Percentiles rank a stretch among this genome's conserved stretches.
phyloP scores from a whole-genome alignment of 2,797 vertebrate species.

The Triplophysa yarkandensis region DNA sequence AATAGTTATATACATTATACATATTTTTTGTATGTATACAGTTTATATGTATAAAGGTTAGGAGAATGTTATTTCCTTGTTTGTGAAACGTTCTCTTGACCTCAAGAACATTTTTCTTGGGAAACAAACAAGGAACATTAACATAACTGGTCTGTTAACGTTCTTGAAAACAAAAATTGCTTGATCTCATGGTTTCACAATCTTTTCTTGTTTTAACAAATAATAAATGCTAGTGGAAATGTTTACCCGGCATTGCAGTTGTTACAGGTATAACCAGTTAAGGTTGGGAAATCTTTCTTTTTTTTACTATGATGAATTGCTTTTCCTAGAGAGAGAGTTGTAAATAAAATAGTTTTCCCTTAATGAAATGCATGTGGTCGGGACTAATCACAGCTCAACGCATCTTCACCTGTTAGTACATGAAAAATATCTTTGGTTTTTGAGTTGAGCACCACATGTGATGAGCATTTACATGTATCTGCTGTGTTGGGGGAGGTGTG shows the following conservation, averaged over 20 bases:
- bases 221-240: background rate
- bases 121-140: too few species aligned
- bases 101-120: too few species aligned
- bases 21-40: too few species aligned
- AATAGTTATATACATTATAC: too few species aligned
- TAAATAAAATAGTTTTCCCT: background rate
- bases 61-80: too few species aligned
- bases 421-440: constrained; percentile 31
- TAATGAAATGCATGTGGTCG: background rate
- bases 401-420: constrained; percentile 28
- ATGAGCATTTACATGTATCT: constrained; percentile 40
- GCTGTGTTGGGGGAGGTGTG: constrained; percentile 23
- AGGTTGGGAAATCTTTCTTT: background rate
- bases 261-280: background rate
- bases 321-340: too few species aligned
- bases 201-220: background rate
- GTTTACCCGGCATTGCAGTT: too few species aligned
- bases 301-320: too few species aligned
- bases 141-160: too few species aligned
- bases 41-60: too few species aligned
- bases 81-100: too few species aligned
- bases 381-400: background rate
- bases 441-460: constrained; percentile 32
- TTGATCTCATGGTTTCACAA: background rate
- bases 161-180: too few species aligned